These are phyloP conservation scores for Monochamus saltuarius DNA, from an alignment of 1,140 invertebrate species.

Conservation along the genomic window DNA sequence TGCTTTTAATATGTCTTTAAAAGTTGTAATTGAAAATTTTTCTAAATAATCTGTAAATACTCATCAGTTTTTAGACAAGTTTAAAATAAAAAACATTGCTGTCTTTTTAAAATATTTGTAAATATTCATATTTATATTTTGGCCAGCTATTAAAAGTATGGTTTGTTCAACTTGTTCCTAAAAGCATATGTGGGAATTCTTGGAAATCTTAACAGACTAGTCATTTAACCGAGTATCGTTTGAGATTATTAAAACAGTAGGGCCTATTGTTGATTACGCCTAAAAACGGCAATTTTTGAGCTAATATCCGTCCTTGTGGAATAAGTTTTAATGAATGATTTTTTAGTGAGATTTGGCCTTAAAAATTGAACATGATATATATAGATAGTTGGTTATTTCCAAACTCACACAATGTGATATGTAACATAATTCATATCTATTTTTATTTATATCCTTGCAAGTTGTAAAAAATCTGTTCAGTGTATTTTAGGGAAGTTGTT, in stretches of 20 bases:
- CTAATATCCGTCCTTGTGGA: constrained; percentile 24
- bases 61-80: too few relatives aligned
- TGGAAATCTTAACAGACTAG: too few relatives aligned
- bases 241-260: constrained; percentile 16
- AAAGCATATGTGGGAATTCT: not conserved
- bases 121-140: constrained; percentile 7
- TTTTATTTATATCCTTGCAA: constrained; percentile 4
- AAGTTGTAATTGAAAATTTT: too few relatives aligned
- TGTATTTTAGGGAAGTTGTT: constrained; percentile 23
- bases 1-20: too few relatives aligned
- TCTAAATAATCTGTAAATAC: too few relatives aligned
- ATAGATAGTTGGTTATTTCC: constrained; percentile 7
- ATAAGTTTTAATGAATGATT: constrained; percentile 22
- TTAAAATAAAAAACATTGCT: too few relatives aligned
- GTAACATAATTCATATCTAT: constrained; percentile 27
- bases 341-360: constrained; percentile 21
- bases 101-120: too few relatives aligned
- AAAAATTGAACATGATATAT: constrained; percentile 27
- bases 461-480: constrained; percentile 24
- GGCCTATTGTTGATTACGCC: not conserved
- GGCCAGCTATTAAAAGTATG: constrained; percentile 13
- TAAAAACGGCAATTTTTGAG: constrained; percentile 10
- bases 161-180: constrained; percentile 12
- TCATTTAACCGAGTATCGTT: constrained; percentile 4
- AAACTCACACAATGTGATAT: constrained; percentile 29